phyloP scores from a whole-genome alignment of 2,797 vertebrate species.

The Pampus argenteus region DNA sequence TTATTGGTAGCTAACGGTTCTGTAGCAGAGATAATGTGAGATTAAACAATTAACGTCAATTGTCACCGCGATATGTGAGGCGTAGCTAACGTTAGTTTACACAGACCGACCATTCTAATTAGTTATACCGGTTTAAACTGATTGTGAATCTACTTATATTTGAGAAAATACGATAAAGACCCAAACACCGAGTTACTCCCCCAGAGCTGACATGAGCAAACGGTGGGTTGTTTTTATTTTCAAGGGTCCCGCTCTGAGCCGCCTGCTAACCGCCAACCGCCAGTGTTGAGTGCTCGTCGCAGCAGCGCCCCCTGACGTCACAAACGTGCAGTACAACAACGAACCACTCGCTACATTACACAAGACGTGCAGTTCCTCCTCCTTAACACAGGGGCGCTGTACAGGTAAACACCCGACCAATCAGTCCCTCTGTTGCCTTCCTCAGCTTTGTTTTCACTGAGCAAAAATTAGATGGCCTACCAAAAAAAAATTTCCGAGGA shows the following conservation, averaged over 20 bases:
- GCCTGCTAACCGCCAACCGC: conserved; percentile 56
- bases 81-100: conserved; percentile 4
- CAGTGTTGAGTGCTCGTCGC: rapidly evolving
- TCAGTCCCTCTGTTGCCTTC: not conserved
- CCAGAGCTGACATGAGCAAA: not conserved
- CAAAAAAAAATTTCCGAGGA: too few relatives aligned
- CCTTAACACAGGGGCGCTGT: not conserved
- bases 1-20: not conserved
- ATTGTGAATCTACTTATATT: not conserved
- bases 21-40: not conserved
- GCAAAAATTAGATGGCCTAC: conserved; percentile 50
- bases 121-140: not conserved
- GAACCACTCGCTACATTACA: rapidly evolving
- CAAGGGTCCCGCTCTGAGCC: conserved; percentile 74
- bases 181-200: rapidly evolving
- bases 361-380: conserved; percentile 22
- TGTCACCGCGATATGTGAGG: conserved; percentile 23
- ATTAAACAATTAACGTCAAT: conserved; percentile 13
- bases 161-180: not conserved
- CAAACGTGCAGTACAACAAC: not conserved
- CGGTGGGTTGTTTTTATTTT: conserved; percentile 50
- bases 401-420: rapidly evolving
- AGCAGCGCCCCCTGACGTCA: conserved; percentile 47
- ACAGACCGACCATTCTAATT: not conserved
- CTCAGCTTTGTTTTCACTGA: conserved; percentile 55